Conservation (phyloP, 2,113 vertebrate species). For the Forbesichthys papilliferus region DNA sequence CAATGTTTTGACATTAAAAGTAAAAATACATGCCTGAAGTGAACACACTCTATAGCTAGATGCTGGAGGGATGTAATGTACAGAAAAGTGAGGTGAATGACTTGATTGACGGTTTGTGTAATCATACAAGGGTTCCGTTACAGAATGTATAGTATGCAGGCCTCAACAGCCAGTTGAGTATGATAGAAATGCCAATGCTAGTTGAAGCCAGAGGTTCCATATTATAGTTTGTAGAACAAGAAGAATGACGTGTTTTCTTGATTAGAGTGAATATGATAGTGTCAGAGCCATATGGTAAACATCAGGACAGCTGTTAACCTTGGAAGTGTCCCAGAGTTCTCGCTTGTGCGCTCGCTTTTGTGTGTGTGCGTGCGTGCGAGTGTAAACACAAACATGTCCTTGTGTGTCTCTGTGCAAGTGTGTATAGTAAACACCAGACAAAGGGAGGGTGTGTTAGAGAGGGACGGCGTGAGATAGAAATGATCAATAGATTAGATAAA, state of each 20-base stretch:
- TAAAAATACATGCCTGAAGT: constrained; percentile 1
- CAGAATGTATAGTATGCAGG: too few species aligned
- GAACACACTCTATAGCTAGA: too few species aligned
- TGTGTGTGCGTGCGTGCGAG: background rate
- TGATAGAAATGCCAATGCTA: too few species aligned
- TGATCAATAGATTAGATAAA: constrained; percentile 75
- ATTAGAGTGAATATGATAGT: too few species aligned
- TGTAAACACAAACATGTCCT: too few species aligned
- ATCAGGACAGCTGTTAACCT: constrained; percentile 16
- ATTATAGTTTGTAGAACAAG: too few species aligned
- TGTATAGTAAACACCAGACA: too few species aligned
- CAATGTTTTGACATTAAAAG: background rate
- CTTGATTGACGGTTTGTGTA: background rate
- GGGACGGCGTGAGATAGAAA: constrained; percentile 48
- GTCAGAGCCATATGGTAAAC: too few species aligned
- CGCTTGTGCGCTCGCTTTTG: constrained; percentile 30
- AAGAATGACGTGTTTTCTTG: too few species aligned
- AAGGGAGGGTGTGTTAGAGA: constrained; percentile 21
- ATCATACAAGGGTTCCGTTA: background rate
- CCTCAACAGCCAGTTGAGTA: too few species aligned
- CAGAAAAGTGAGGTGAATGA: background rate
- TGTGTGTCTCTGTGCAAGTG: constrained; percentile 15
- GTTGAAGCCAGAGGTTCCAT: too few species aligned
- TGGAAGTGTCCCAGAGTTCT: constrained; percentile 57
- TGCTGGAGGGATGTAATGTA: too few species aligned